These are phyloP conservation scores for Sebastes kiyomatsui DNA, from an alignment of 2,797 vertebrate genomes.

Conservation along the genomic window DNA sequence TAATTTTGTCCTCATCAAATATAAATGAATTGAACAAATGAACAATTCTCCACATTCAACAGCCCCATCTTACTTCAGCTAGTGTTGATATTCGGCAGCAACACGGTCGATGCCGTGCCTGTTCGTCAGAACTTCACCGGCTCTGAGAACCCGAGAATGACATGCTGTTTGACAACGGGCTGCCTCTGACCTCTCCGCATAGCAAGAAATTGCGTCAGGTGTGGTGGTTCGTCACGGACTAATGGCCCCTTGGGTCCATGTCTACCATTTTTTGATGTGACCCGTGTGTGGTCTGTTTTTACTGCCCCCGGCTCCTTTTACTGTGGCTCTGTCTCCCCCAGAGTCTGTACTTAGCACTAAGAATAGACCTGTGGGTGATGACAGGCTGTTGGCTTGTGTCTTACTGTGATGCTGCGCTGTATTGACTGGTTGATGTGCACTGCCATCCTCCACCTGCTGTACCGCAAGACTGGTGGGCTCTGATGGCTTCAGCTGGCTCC, in stretches of 20 bases:
- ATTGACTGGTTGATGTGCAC: constrained; percentile 27
- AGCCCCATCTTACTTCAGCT: neutral
- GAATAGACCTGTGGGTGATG: constrained; percentile 54
- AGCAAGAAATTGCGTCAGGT: constrained; percentile 34
- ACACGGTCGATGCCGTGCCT: neutral
- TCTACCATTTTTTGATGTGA: constrained; percentile 54
- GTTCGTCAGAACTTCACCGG: neutral
- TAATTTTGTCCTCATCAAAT: neutral
- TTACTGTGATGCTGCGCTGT: constrained; percentile 36
- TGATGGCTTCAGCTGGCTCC: constrained; percentile 1
- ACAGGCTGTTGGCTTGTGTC: constrained; percentile 49
- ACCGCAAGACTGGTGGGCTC: constrained; percentile 10
- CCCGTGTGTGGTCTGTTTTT: constrained; percentile 61
- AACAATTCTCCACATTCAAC: neutral
- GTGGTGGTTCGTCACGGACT: constrained; percentile 34
- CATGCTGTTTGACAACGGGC: neutral
- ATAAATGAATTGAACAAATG: neutral
- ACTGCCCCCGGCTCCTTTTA: constrained; percentile 46
- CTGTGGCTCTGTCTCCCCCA: constrained; percentile 40
- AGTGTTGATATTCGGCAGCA: neutral
- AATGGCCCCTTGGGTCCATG: constrained; percentile 32
- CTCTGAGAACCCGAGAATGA: constrained; percentile 9
- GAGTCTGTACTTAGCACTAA: constrained; percentile 50
- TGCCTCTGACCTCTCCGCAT: constrained; percentile 10
- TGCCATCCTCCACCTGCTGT: constrained; percentile 35